Conservation (phyloP, 2,113 vertebrate genomes). For the Entosphenus tridentatus region DNA sequence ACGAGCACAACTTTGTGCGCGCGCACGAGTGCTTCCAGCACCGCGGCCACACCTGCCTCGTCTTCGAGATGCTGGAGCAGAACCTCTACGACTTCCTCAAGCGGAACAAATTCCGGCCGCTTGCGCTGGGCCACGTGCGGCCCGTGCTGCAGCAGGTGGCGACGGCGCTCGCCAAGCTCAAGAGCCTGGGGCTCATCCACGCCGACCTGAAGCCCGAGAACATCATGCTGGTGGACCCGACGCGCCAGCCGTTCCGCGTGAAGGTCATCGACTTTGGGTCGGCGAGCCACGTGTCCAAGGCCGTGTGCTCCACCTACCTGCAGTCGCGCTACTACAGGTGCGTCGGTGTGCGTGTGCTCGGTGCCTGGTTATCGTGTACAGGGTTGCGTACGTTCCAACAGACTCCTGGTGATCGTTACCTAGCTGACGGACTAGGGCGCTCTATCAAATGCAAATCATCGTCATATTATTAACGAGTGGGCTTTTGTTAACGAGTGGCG, state of each 20-base stretch:
- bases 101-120: conserved; percentile 96
- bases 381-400: too few relatives aligned
- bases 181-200: conserved; percentile 86
- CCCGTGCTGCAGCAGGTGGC: conserved; percentile 91
- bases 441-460: too few relatives aligned
- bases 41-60: conserved; percentile 97
- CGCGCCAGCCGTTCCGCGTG: conserved; percentile 78
- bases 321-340: conserved; percentile 98
- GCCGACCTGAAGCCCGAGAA: conserved; percentile 97
- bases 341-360: conserved; percentile 13
- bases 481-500: too few relatives aligned
- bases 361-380: too few relatives aligned
- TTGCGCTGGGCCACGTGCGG: conserved; percentile 87
- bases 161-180: conserved; percentile 89
- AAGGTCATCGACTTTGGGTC: conserved; percentile 99
- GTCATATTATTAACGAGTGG: too few relatives aligned
- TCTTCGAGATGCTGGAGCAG: conserved; percentile 98
- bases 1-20: conserved; percentile 94
- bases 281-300: conserved; percentile 94
- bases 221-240: conserved; percentile 96
- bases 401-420: too few relatives aligned
- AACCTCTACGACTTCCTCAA: conserved; percentile 98
- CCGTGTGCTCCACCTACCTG: conserved; percentile 90
- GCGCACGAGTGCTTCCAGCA: conserved; percentile 99
- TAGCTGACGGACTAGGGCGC: too few relatives aligned